A percentile compares a stretch with the other conserved stretches of the same genome.
These are phyloP conservation scores for Micrasema longulum DNA, from an alignment of 1,140 invertebrate species.

Conservation along the genomic window DNA sequence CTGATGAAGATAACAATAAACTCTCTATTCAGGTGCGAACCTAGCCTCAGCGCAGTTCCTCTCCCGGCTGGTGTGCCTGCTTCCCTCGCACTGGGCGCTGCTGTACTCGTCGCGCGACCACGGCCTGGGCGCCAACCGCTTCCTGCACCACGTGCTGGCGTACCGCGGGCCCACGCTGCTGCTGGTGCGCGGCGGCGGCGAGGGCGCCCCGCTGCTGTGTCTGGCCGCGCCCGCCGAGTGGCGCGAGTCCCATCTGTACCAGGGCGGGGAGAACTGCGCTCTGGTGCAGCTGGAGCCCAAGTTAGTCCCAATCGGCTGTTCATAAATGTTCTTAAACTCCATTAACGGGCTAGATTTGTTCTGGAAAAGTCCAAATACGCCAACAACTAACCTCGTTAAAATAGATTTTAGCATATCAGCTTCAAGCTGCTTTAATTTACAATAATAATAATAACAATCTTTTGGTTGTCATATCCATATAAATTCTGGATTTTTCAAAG, in stretches of 20 bases:
- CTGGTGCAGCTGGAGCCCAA: slow-evolving; percentile 85
- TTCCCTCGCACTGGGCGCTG: slow-evolving; percentile 84
- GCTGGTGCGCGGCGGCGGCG: slow-evolving; percentile 73
- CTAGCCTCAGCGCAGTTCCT: slow-evolving; percentile 71
- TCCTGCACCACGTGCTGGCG: slow-evolving; percentile 87
- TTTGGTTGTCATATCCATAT: too few species aligned
- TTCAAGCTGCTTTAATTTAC: too few species aligned
- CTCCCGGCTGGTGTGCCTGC: slow-evolving; percentile 72
- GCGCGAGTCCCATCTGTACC: slow-evolving; percentile 87
- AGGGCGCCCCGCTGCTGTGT: slow-evolving; percentile 74
- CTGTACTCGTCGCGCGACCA: slow-evolving; percentile 87
- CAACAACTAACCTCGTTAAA: too few species aligned
- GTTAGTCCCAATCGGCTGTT: too few species aligned
- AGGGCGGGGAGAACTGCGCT: slow-evolving; percentile 82
- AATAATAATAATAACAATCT: too few species aligned
- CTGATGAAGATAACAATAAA: too few species aligned
- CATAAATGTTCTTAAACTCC: too few species aligned
- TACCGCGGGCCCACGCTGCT: slow-evolving; percentile 87
- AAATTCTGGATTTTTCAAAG: too few species aligned
- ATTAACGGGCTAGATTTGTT: too few species aligned
- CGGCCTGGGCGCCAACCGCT: slow-evolving; percentile 87
- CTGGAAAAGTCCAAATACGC: too few species aligned
- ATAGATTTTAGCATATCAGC: too few species aligned
- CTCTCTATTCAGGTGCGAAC: slow-evolving; percentile 56
- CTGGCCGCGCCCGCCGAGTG: slow-evolving; percentile 84